Conservation (phyloP, 2,888 invertebrate genomes). For the Serripes groenlandicus region DNA sequence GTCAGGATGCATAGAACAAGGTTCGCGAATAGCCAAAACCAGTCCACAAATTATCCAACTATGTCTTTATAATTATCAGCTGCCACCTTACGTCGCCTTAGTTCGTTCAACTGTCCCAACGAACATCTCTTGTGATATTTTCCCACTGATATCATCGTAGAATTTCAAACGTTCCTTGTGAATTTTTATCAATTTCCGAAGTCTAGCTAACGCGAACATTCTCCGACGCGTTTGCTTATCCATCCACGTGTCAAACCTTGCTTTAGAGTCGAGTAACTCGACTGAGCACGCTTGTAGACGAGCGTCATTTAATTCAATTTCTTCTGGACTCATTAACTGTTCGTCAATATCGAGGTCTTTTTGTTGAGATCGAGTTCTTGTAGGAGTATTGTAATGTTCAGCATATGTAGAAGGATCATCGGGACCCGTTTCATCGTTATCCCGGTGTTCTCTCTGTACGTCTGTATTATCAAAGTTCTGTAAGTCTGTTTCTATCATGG, state of each 20-base stretch:
- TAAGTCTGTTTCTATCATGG: no score
- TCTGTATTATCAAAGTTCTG: no score
- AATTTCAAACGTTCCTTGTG: conserved; percentile 24
- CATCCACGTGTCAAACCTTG: conserved; percentile 26
- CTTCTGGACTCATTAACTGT: conserved; percentile 15
- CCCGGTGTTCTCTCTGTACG: no score
- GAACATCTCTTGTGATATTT: background rate
- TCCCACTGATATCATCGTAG: conserved; percentile 24
- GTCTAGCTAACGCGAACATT: conserved; percentile 34
- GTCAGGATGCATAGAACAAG: no score
- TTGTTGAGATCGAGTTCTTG: background rate
- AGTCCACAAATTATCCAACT: no score
- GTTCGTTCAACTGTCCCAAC: no score
- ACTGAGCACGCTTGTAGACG: conserved; percentile 6
- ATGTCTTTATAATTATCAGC: no score
- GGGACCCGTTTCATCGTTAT: no score
- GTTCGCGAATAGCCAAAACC: no score
- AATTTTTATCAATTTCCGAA: conserved; percentile 25
- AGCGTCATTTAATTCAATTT: conserved; percentile 14
- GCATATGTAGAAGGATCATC: background rate
- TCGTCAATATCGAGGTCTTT: background rate
- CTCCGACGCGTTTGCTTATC: conserved; percentile 27
- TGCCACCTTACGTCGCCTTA: no score
- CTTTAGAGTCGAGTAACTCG: conserved; percentile 5
- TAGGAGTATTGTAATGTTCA: conserved; percentile 7